phyloP scores from a whole-genome alignment of 2,888 invertebrate genomes.

The Drosophila subsilvestris region DNA sequence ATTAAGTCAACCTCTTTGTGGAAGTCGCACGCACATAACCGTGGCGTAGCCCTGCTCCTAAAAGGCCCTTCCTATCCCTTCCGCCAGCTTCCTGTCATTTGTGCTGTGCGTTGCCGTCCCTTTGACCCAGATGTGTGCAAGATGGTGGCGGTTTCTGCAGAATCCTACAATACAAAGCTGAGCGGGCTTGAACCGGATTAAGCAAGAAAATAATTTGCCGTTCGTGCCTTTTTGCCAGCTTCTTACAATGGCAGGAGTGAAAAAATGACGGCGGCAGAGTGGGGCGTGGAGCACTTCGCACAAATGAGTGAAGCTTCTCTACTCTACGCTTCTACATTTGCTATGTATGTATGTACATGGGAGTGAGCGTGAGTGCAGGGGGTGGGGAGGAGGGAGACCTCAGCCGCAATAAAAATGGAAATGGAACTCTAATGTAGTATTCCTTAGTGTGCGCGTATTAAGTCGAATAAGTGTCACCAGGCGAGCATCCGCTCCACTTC shows the following conservation, averaged over 20 bases:
- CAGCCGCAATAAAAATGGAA: slow-evolving; percentile 47
- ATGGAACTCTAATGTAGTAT: slow-evolving; percentile 77
- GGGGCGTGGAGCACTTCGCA: slow-evolving; percentile 54
- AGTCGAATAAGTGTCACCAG: slow-evolving; percentile 77
- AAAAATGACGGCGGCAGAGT: slow-evolving; percentile 49
- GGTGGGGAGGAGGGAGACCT: neutral
- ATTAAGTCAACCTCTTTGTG: slow-evolving; percentile 57
- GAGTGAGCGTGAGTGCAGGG: slow-evolving; percentile 16
- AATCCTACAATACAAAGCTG: slow-evolving; percentile 67
- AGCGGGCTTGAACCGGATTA: slow-evolving; percentile 79
- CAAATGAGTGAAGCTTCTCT: slow-evolving; percentile 56
- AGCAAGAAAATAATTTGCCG: slow-evolving; percentile 80
- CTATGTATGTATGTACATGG: neutral
- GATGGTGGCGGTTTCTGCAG: slow-evolving; percentile 25
- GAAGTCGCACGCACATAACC: slow-evolving; percentile 36
- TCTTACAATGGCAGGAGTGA: slow-evolving; percentile 47
- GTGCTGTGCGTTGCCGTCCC: slow-evolving; percentile 49
- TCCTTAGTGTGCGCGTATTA: slow-evolving; percentile 74
- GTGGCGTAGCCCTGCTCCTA: slow-evolving; percentile 2
- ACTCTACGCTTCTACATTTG: too few relatives aligned
- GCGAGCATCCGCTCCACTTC: slow-evolving; percentile 23
- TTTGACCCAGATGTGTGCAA: slow-evolving; percentile 70
- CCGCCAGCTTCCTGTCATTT: slow-evolving; percentile 64
- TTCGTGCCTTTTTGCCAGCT: slow-evolving; percentile 78
- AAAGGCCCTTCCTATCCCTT: slow-evolving; percentile 18